A percentile compares a stretch with the other conserved stretches of the same genome.
These are phyloP conservation scores for Caenorhabditis sulstoni DNA, from an alignment of 2,888 invertebrate genomes.

Conservation along the genomic window DNA sequence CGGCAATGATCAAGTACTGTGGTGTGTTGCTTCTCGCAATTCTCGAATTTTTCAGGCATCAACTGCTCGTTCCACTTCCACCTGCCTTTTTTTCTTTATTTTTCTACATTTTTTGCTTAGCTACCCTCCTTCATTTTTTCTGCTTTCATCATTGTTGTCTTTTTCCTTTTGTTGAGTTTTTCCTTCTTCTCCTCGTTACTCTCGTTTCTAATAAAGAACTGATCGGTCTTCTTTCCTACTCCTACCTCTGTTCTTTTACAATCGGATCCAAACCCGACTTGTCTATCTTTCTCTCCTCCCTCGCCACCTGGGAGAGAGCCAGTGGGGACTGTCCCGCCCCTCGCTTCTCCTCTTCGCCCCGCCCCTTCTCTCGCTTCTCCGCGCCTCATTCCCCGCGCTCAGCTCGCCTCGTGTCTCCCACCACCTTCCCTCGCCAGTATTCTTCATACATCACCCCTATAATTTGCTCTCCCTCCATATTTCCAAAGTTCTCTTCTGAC, in stretches of 20 bases:
- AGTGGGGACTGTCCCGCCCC: no score
- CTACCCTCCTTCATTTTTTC: constrained; percentile 10
- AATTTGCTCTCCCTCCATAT: background rate
- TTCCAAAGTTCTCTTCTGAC: background rate
- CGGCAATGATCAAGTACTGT: constrained; percentile 12
- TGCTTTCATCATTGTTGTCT: constrained; percentile 41
- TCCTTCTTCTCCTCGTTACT: background rate
- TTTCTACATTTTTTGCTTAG: constrained; percentile 34
- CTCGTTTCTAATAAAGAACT: background rate
- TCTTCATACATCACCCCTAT: constrained; percentile 2
- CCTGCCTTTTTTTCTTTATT: constrained; percentile 64
- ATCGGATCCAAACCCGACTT: constrained; percentile 12
- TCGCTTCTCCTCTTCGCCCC: background rate
- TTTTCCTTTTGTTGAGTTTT: constrained; percentile 14
- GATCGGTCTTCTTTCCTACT: background rate
- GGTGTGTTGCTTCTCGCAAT: background rate
- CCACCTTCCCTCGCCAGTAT: background rate
- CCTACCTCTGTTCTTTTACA: constrained; percentile 1
- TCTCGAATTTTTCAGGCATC: constrained; percentile 71
- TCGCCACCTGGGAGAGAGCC: background rate
- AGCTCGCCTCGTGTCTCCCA: background rate
- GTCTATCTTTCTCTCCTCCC: background rate
- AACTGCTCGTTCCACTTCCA: constrained; percentile 64
- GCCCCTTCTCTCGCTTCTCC: constrained; percentile 4
- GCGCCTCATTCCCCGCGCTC: background rate